Conservation (phyloP, 2,797 vertebrate species). For the Oreochromis mossambicus region DNA sequence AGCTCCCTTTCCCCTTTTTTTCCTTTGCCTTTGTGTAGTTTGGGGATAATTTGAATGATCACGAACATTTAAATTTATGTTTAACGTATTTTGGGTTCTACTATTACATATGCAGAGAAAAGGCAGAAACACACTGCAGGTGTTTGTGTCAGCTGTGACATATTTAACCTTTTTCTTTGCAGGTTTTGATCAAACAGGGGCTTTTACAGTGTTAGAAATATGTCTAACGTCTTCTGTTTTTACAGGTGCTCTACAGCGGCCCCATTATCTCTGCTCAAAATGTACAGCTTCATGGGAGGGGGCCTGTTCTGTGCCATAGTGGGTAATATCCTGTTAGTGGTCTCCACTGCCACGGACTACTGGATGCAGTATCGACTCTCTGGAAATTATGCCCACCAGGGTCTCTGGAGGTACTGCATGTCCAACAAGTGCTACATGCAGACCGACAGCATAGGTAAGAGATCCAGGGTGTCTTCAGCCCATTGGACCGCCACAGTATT, state of each 20-base stretch:
- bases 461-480: not conserved
- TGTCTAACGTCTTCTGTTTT: not conserved
- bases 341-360: constrained; percentile 87
- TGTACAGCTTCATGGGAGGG: constrained; percentile 91
- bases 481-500: not conserved
- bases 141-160: not conserved
- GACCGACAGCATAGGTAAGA: constrained; percentile 85
- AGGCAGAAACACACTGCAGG: not conserved
- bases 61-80: not conserved
- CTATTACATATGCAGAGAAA: not conserved
- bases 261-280: constrained; percentile 68
- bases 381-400: constrained; percentile 86
- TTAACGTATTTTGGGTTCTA: not conserved
- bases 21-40: not conserved
- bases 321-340: constrained; percentile 85
- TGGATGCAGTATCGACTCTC: constrained; percentile 91
- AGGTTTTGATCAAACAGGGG: not conserved
- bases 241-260: constrained; percentile 43
- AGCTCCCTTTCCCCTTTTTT: not conserved
- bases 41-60: not conserved
- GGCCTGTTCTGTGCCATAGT: constrained; percentile 89
- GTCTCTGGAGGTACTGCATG: constrained; percentile 89
- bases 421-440: constrained; percentile 88
- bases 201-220: not conserved
- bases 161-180: not conserved